Evolutionary conservation across 2,797 vertebrate species (phyloP), one percentile per base, ranked within the genome.

Genomic region (Carapus acus): DNA sequence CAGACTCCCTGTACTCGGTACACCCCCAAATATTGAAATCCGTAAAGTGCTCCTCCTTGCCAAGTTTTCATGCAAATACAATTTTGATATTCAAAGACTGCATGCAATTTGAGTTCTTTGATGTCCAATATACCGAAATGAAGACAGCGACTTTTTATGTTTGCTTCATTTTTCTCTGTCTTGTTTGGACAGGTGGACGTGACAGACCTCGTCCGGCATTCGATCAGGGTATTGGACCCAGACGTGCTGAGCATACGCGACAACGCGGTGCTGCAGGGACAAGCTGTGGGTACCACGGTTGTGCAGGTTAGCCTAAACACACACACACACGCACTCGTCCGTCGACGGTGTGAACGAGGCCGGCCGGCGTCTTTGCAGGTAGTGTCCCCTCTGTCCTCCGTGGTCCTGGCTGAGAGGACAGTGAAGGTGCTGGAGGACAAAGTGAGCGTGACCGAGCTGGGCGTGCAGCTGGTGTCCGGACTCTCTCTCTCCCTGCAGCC

Each of bases 141-240:
- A n/a, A n/a, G n/a, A n/a, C n/a, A n/a, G n/a, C n/a, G n/a, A n/a
- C n/a, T n/a, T n/a, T n/a, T n/a, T n/a, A n/a, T n/a, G n/a, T n/a
- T n/a, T n/a, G n/a, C n/a, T n/a, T n/a, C n/a, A n/a, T n/a, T n/a
- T n/a, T n/a, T n/a, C n/a, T n/a, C n/a, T n/a, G n/a, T n/a, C n/a
- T n/a, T n/a, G n/a, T n/a, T n/a, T n/a, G n/a, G n/a, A n/a, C 90
- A 94, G 78, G 85, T 94, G 53, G 95, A 98, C 73, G 90, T 97
- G 66, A 96, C 92, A 0, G 76, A 88, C 62, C 81, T 97, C 54
- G 90, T 94, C 16, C 83, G 78, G 1, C 79, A 83, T 69, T 92
- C 88, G 82, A 74, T 97, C 63, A 89, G 88, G 77, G 90, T 95
- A 75, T 87, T 84, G 38, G 89, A 97, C 66, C 86, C 90, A 0